phyloP scores from a whole-genome alignment of 1,140 invertebrate genomes.

The Aphelinus atriplicis region DNA sequence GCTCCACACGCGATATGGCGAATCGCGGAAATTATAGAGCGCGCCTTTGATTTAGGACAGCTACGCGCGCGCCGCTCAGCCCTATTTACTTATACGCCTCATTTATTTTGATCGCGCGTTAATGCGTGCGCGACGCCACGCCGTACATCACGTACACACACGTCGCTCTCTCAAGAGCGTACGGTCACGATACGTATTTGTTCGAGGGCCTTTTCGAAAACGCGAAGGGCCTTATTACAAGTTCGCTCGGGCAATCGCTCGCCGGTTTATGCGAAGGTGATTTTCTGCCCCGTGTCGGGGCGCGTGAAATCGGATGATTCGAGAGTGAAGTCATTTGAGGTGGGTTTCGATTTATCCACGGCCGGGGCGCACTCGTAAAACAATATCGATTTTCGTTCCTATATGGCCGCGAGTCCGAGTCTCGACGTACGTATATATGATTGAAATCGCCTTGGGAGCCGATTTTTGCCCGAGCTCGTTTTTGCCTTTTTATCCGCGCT shows the following conservation, averaged over 20 bases:
- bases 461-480: too few relatives aligned
- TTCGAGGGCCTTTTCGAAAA: background rate
- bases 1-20: background rate
- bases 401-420: too few relatives aligned
- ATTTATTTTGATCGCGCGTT: conserved; percentile 20
- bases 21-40: conserved; percentile 16
- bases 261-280: too few relatives aligned
- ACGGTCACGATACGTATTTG: background rate
- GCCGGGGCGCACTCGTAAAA: conserved; percentile 4
- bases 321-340: conserved; percentile 5
- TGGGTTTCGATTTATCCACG: background rate
- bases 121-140: background rate
- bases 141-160: background rate
- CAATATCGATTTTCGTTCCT: conserved; percentile 18
- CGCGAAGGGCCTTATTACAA: background rate
- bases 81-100: conserved; percentile 11
- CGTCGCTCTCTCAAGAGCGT: background rate
- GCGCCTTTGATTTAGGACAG: conserved; percentile 13
- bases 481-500: too few relatives aligned
- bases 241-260: background rate
- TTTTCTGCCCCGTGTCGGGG: too few relatives aligned
- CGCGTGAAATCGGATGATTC: too few relatives aligned
- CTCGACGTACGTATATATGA: background rate
- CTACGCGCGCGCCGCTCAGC: too few relatives aligned
- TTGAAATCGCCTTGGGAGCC: background rate